Conservation (phyloP, 2,888 invertebrate species). For the Cybosia mesomella region DNA sequence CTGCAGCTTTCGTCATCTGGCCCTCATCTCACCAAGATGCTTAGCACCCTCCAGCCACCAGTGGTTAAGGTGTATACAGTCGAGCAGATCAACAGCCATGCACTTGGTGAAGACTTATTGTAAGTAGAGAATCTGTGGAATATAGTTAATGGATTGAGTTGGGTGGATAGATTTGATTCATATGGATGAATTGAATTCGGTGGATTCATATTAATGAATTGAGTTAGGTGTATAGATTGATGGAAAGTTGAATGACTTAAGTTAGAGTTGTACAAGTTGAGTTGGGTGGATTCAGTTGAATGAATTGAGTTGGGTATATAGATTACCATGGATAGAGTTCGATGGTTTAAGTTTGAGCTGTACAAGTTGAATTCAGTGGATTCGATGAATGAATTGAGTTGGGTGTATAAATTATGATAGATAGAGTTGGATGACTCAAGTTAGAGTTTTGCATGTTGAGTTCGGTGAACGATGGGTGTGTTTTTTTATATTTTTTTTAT, state of each 20-base stretch:
- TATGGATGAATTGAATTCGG: not conserved
- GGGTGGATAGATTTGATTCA: not conserved
- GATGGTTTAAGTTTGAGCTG: too few species aligned
- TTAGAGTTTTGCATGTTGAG: too few species aligned
- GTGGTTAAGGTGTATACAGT: slow-evolving; percentile 56
- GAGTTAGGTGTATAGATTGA: too few species aligned
- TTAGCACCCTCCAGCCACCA: slow-evolving; percentile 65
- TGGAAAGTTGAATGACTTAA: too few species aligned
- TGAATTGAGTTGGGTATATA: too few species aligned
- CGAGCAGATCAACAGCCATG: slow-evolving; percentile 52
- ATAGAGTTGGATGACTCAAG: too few species aligned
- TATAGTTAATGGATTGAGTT: not conserved
- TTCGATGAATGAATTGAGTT: not conserved
- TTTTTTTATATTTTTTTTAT: too few species aligned
- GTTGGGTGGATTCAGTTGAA: not conserved
- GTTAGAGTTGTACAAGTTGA: not conserved
- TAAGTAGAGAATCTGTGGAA: slow-evolving; percentile 54
- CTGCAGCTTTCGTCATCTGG: slow-evolving; percentile 91
- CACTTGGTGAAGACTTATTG: slow-evolving; percentile 69
- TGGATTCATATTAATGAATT: not conserved
- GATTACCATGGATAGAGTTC: too few species aligned
- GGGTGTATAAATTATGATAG: too few species aligned
- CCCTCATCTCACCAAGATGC: slow-evolving; percentile 83
- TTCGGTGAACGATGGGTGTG: not conserved
- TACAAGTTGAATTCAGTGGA: not conserved